Evolutionary conservation across 1,140 invertebrate species (phyloP).

Genomic region (Proctacanthus coquilletti): DNA sequence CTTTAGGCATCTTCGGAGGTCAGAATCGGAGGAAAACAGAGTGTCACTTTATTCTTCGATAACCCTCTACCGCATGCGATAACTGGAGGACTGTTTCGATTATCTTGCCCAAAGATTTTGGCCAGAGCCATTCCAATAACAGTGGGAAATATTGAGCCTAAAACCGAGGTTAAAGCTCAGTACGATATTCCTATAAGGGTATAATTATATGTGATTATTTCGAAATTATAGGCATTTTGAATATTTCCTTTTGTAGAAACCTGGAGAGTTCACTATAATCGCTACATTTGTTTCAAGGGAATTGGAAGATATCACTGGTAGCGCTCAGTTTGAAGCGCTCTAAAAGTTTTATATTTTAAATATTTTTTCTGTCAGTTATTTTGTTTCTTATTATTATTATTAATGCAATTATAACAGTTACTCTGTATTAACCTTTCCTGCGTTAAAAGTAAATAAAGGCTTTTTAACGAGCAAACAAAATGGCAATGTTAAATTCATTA

Average conservation of each 20-base stretch:
- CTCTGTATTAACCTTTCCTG: too few relatives aligned
- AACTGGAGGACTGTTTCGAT: background rate
- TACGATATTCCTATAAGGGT: background rate
- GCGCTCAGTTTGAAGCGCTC: slow-evolving; percentile 16
- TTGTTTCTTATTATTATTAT: too few relatives aligned
- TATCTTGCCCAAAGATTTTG: background rate
- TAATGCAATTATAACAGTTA: too few relatives aligned
- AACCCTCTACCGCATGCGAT: background rate
- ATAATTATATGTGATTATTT: background rate
- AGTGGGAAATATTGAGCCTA: background rate
- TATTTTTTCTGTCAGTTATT: too few relatives aligned
- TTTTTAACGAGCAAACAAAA: too few relatives aligned
- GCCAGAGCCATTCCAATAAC: background rate
- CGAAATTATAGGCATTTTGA: background rate
- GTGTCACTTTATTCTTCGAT: background rate
- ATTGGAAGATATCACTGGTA: slow-evolving; percentile 48
- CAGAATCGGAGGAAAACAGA: background rate
- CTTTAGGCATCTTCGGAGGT: background rate
- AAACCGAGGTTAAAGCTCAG: background rate
- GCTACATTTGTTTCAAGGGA: slow-evolving; percentile 48
- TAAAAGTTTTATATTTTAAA: too few relatives aligned
- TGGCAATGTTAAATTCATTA: too few relatives aligned
- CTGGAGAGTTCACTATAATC: slow-evolving; percentile 16
- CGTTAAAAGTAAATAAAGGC: too few relatives aligned
- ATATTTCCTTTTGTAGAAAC: background rate